Percentiles rank a stretch among this genome's conserved stretches.
Conservation (phyloP, 2,113 vertebrate genomes). For the Alaudala cheleensis region DNA sequence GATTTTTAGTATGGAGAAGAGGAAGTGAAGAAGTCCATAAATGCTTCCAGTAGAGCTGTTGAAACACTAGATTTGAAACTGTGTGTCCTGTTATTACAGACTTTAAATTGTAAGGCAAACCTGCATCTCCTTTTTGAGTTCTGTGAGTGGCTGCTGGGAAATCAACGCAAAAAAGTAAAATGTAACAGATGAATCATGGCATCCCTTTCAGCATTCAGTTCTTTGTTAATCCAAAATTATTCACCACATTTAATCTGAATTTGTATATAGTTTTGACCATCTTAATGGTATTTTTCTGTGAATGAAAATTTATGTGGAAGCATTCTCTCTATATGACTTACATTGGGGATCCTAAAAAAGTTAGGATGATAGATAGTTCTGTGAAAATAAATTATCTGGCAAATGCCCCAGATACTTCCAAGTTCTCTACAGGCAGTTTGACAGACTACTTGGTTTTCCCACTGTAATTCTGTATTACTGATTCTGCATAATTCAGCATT, state of each 20-base stretch:
- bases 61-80: not conserved
- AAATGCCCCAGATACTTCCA: constrained; percentile 41
- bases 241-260: not conserved
- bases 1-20: not conserved
- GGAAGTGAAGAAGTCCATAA: not conserved
- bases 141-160: not conserved
- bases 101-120: not conserved
- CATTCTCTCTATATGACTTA: not conserved
- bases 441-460: constrained; percentile 34
- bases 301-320: not conserved
- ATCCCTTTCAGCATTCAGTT: not conserved
- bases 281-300: not conserved
- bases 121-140: not conserved
- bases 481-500: constrained; percentile 54
- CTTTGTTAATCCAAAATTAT: not conserved
- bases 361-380: not conserved
- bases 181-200: not conserved
- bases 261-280: not conserved
- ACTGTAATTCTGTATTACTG: constrained; percentile 6
- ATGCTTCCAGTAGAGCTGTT: not conserved
- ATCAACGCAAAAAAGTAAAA: not conserved
- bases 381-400: constrained; percentile 17
- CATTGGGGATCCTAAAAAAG: not conserved
- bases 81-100: not conserved
- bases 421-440: constrained; percentile 29